These are phyloP conservation scores for Drosophila nikananu DNA, from an alignment of 1,140 invertebrate genomes.

Conservation along the genomic window DNA sequence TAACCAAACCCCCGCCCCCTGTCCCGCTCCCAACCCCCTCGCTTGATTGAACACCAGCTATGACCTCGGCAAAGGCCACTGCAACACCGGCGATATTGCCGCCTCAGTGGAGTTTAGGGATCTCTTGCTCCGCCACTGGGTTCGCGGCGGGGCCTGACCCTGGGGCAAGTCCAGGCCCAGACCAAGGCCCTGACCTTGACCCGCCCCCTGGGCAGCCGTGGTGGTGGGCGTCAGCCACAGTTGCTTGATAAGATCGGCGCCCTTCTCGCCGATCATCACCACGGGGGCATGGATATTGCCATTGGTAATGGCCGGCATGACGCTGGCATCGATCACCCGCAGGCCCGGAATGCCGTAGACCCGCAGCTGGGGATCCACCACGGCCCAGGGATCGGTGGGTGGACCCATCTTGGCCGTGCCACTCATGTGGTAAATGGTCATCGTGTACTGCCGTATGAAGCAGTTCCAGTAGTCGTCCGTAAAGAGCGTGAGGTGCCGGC, in stretches of 20 bases:
- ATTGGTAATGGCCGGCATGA: slow-evolving; percentile 89
- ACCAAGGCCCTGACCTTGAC: slow-evolving; percentile 7
- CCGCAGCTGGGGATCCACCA: slow-evolving; percentile 92
- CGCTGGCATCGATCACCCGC: slow-evolving; percentile 86
- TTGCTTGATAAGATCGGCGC: slow-evolving; percentile 93
- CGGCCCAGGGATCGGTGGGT: slow-evolving; percentile 90
- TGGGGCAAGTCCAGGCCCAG: slow-evolving; percentile 5
- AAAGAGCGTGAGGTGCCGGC: slow-evolving; percentile 90
- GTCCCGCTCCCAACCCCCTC: not conserved
- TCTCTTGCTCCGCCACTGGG: slow-evolving; percentile 54
- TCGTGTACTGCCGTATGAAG: slow-evolving; percentile 91
- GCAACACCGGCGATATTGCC: slow-evolving; percentile 13
- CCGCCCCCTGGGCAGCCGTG: slow-evolving; percentile 13
- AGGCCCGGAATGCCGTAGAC: slow-evolving; percentile 92
- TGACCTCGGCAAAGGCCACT: slow-evolving; percentile 67
- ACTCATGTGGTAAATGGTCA: slow-evolving; percentile 95
- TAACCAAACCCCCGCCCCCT: not conserved
- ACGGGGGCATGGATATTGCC: slow-evolving; percentile 95
- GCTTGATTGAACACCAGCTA: slow-evolving; percentile 19
- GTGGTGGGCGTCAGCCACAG: slow-evolving; percentile 87
- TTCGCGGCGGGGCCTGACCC: slow-evolving; percentile 9
- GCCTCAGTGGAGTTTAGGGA: slow-evolving; percentile 20
- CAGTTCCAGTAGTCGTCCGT: slow-evolving; percentile 95
- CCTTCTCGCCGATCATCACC: slow-evolving; percentile 98
- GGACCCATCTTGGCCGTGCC: slow-evolving; percentile 95